A percentile compares a stretch with the other conserved stretches of the same genome.
These are phyloP conservation scores for Eupristina koningsbergeri DNA, from an alignment of 1,140 invertebrate genomes.

Conservation along the genomic window DNA sequence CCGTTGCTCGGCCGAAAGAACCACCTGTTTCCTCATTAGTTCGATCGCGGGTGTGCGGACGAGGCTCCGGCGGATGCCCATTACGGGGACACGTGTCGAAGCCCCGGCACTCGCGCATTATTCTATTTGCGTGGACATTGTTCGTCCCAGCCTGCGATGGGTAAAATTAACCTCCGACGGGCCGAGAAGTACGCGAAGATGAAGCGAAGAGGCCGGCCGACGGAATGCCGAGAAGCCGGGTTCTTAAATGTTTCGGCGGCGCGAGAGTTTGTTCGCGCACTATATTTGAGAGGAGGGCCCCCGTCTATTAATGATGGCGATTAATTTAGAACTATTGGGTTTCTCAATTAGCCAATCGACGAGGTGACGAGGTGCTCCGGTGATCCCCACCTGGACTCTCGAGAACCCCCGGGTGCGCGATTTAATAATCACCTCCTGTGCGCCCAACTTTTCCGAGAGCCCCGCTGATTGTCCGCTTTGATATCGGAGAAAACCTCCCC, in stretches of 20 bases:
- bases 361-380: too few relatives aligned
- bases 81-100: neutral
- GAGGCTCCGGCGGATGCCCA: neutral
- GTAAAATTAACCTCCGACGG: conserved; percentile 37
- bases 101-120: conserved; percentile 8
- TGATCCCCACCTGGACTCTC: neutral
- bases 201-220: conserved; percentile 49
- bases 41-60: neutral
- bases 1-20: neutral
- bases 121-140: conserved; percentile 44
- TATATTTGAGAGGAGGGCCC: conserved; percentile 33
- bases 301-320: conserved; percentile 73
- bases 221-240: conserved; percentile 58
- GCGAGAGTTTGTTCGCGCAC: conserved; percentile 29
- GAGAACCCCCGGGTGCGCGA: conserved; percentile 15
- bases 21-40: conserved; percentile 42
- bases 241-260: conserved; percentile 51
- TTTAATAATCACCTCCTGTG: neutral
- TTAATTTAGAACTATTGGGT: conserved; percentile 75
- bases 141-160: conserved; percentile 40
- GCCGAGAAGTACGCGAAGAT: conserved; percentile 33
- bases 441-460: neutral
- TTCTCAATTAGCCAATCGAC: conserved; percentile 70
- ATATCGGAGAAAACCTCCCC: neutral
- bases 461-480: conserved; percentile 2